Base-by-base conservation (phyloP, 1,140 invertebrate genomes). In the Drosophila sturtevanti region DNA sequence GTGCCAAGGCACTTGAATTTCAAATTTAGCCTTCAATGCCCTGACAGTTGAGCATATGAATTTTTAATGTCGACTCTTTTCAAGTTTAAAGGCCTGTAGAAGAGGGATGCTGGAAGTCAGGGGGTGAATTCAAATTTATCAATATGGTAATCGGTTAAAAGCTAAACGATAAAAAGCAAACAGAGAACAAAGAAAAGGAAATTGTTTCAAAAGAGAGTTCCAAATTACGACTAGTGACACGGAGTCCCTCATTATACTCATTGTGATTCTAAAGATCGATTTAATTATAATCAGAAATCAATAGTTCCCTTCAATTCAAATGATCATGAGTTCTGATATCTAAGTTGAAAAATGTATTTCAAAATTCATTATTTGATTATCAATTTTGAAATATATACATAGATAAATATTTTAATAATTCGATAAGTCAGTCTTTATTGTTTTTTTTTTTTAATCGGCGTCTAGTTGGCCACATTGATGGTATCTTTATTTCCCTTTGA, bases 11-110 rank as follows among this genome's bases (percentile, higher is more conserved):
- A 82, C 79, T 87, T 87, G 70, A 87, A 89, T 82, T 89, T 87
- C 82, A 87, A 86, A 86, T 87, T 75, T 74, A 63, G 77, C 68
- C 68, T 62, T 63, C 59, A 41, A n/a, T 41, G 38, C 56, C 76
- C 73, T 79, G 82, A 79, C 84, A 87, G 84, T 73, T 76, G 75
- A 72, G 76, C 70, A 68, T 78, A 89, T 87, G 82, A 87, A 87
- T 87, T 87, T 87, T 89, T 87, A 87, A 87, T 89, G 62, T 44
- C 31, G 55, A 77, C 75, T 69, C 41, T 63, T 72, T 84, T 75
- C 79, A 82, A 75, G 85, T 79, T 68, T 63, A 76, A 76, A 75
- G 72, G 18, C 14, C 24, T 56, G 27, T 31, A 14, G 16, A 35
- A 14, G 16, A 35, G 27, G n/a, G 52, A 12, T 14, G 54, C 14